Percentiles rank a stretch among this genome's conserved stretches.
Conservation (phyloP, 2,113 vertebrate genomes). For the Notothenia coriiceps region DNA sequence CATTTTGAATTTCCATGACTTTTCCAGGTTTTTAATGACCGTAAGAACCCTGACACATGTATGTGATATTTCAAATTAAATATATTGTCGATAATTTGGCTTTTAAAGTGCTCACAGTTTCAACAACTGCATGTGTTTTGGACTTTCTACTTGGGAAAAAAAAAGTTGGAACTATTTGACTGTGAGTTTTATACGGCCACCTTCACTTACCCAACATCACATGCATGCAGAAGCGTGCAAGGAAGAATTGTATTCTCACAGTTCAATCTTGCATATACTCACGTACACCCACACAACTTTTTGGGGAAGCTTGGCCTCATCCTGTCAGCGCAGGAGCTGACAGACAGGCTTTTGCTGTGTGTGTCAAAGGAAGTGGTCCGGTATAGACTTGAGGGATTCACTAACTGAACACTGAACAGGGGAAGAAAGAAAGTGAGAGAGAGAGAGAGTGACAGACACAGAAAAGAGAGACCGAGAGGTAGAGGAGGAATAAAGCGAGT, state of each 20-base stretch:
- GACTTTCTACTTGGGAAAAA: too few relatives aligned
- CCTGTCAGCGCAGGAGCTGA: slow-evolving; percentile 76
- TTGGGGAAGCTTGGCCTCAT: slow-evolving; percentile 77
- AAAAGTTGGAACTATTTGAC: too few relatives aligned
- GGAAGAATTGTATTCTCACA: slow-evolving; percentile 26
- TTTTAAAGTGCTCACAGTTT: too few relatives aligned
- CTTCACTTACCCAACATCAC: neutral
- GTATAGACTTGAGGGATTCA: slow-evolving; percentile 74
- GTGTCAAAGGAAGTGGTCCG: slow-evolving; percentile 78
- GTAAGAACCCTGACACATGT: too few relatives aligned
- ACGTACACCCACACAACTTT: slow-evolving; percentile 47
- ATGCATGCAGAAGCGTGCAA: slow-evolving; percentile 25
- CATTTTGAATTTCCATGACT: too few relatives aligned
- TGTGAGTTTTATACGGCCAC: too few relatives aligned
- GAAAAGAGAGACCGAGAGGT: slow-evolving; percentile 29
- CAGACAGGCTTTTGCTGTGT: slow-evolving; percentile 68
- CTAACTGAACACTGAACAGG: slow-evolving; percentile 69
- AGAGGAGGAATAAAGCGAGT: slow-evolving; percentile 3
- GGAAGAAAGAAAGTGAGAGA: slow-evolving; percentile 51
- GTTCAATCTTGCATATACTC: slow-evolving; percentile 31
- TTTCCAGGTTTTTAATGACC: too few relatives aligned
- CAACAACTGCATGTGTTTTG: too few relatives aligned
- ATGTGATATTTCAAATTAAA: too few relatives aligned
- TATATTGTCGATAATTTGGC: too few relatives aligned
- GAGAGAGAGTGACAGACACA: slow-evolving; percentile 57